These are phyloP conservation scores for Odontomyia ornata DNA, from an alignment of 2,888 invertebrate species.

Conservation along the genomic window DNA sequence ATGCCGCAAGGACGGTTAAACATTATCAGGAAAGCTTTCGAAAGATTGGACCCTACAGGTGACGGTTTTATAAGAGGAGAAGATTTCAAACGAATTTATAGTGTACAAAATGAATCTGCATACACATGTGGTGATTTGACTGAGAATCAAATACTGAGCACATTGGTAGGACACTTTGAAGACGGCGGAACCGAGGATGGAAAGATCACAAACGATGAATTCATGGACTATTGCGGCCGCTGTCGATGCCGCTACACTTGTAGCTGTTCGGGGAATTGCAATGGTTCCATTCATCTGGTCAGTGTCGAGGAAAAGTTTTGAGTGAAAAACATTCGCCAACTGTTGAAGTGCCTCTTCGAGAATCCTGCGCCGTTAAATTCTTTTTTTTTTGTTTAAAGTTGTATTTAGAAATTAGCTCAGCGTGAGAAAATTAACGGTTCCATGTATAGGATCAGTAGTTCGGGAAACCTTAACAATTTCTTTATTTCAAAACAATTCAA, in stretches of 20 bases:
- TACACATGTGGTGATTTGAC: slow-evolving; percentile 88
- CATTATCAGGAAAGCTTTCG: slow-evolving; percentile 82
- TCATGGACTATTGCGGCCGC: slow-evolving; percentile 93
- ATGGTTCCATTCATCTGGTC: too few species aligned
- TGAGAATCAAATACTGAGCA: slow-evolving; percentile 79
- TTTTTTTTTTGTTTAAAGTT: too few species aligned
- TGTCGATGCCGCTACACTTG: too few species aligned
- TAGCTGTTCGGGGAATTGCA: too few species aligned
- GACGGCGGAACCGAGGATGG: slow-evolving; percentile 77
- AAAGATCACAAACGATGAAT: slow-evolving; percentile 90
- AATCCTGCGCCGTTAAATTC: too few species aligned
- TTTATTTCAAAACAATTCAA: too few species aligned
- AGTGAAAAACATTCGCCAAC: too few species aligned
- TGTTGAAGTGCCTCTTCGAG: too few species aligned
- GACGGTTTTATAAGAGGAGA: slow-evolving; percentile 82
- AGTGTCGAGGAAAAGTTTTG: too few species aligned
- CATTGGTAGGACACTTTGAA: slow-evolving; percentile 88
- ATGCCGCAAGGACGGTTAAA: slow-evolving; percentile 78
- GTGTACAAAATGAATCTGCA: slow-evolving; percentile 82
- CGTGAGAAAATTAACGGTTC: neutral
- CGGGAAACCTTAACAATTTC: too few species aligned
- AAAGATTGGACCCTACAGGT: slow-evolving; percentile 86
- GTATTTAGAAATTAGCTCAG: too few species aligned
- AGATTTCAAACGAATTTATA: slow-evolving; percentile 81
- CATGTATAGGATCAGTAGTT: neutral